phyloP scores from a whole-genome alignment of 2,797 vertebrate species.

The Tauraco hartlaubi region DNA sequence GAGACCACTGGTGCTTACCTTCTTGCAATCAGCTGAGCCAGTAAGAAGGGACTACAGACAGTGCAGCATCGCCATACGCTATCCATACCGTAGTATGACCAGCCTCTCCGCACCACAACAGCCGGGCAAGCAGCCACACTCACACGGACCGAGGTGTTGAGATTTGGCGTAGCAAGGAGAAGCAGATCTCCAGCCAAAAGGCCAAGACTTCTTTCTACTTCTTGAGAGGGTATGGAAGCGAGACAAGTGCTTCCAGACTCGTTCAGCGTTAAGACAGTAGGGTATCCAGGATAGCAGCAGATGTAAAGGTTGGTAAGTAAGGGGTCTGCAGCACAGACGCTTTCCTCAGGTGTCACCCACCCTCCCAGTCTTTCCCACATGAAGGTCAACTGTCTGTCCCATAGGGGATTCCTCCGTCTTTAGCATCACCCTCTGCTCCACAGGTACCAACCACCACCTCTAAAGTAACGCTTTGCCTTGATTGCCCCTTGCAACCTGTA shows the following conservation, averaged over 20 bases:
- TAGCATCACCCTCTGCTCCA: neutral
- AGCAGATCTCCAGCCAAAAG: neutral
- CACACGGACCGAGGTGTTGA: too few relatives aligned
- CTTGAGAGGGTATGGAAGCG: neutral
- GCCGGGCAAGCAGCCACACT: accelerated
- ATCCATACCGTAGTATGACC: accelerated
- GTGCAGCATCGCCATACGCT: accelerated
- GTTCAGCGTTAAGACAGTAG: accelerated
- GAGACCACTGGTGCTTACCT: accelerated
- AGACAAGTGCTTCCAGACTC: accelerated
- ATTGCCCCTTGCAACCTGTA: accelerated
- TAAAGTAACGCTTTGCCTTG: neutral
- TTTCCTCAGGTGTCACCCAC: neutral
- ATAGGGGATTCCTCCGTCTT: accelerated
- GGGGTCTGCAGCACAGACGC: neutral
- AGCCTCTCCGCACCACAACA: too few relatives aligned
- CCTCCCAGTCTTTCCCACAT: accelerated
- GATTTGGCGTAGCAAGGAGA: neutral
- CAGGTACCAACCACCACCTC: neutral
- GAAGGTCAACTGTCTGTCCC: neutral
- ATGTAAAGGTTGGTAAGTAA: neutral
- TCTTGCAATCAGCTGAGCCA: neutral
- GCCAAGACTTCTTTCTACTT: neutral
- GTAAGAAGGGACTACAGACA: neutral
- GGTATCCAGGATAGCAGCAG: neutral